A percentile compares a stretch with the other conserved stretches of the same genome.
Conservation (phyloP, 1,140 invertebrate species). For the Idris sp. region DNA sequence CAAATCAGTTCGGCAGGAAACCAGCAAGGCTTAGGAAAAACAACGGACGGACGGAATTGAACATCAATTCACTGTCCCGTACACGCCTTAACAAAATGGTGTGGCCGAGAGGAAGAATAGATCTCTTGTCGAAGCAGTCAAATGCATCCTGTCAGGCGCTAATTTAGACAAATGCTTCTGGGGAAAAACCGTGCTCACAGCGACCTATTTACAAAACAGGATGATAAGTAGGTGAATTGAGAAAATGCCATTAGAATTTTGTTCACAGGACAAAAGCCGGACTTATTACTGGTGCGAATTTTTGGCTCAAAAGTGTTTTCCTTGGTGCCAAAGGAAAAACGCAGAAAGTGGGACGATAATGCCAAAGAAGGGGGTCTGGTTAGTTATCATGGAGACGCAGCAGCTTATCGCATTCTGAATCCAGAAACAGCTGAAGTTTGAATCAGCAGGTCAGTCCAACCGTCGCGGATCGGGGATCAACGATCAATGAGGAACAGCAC, state of each 20-base stretch:
- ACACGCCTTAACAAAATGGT: slow-evolving; percentile 27
- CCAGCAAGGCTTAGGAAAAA: slow-evolving; percentile 4
- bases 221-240: slow-evolving; percentile 21
- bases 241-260: not conserved
- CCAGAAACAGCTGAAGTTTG: slow-evolving; percentile 50
- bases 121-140: slow-evolving; percentile 6
- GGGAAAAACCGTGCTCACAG: slow-evolving; percentile 69
- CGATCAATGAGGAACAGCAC: too few species aligned
- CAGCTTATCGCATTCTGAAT: slow-evolving; percentile 11
- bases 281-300: slow-evolving; percentile 63
- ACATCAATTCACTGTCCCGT: too few species aligned
- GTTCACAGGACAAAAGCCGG: slow-evolving; percentile 67
- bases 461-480: too few species aligned
- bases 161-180: slow-evolving; percentile 65
- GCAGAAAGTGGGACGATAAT: slow-evolving; percentile 65
- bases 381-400: not conserved
- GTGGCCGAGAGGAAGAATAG: slow-evolving; percentile 22
- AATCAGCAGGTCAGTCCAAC: slow-evolving; percentile 9
- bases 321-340: too few species aligned
- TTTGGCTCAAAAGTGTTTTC: slow-evolving; percentile 70
- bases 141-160: slow-evolving; percentile 63
- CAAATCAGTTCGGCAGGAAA: slow-evolving; percentile 21
- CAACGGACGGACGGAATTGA: slow-evolving; percentile 21
- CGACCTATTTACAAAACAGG: slow-evolving; percentile 68
- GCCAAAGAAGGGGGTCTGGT: slow-evolving; percentile 25